phyloP scores from a whole-genome alignment of 1,140 invertebrate genomes.

The Nebria ingens region DNA sequence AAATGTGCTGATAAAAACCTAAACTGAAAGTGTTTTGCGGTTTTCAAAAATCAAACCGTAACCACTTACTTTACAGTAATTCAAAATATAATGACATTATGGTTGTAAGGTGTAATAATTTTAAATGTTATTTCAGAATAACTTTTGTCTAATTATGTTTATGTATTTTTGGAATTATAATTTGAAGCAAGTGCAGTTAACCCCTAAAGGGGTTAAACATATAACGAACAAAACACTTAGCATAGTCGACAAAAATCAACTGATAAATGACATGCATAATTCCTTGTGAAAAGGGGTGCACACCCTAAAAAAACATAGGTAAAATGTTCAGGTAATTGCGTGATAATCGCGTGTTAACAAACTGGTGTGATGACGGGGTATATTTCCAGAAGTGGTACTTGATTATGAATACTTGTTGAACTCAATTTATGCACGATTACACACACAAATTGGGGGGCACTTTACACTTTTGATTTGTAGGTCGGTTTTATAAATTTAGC shows the following conservation, averaged over 20 bases:
- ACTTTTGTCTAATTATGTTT: no score
- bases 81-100: no score
- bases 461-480: neutral
- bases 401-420: neutral
- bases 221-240: neutral
- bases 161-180: no score
- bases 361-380: no score
- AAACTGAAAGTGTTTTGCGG: no score
- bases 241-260: neutral
- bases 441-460: neutral
- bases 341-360: neutral
- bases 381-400: neutral
- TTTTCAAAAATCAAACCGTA: no score
- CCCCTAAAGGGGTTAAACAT: no score
- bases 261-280: slow-evolving; percentile 8
- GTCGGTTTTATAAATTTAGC: neutral
- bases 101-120: no score
- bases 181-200: no score
- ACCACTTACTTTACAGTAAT: no score
- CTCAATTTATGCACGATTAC: slow-evolving; percentile 1
- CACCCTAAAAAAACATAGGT: neutral
- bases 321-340: neutral
- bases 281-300: neutral
- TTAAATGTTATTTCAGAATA: no score
- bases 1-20: no score